Base-by-base conservation (phyloP, 2,113 vertebrate species). In the Microcebus tavaratra region DNA sequence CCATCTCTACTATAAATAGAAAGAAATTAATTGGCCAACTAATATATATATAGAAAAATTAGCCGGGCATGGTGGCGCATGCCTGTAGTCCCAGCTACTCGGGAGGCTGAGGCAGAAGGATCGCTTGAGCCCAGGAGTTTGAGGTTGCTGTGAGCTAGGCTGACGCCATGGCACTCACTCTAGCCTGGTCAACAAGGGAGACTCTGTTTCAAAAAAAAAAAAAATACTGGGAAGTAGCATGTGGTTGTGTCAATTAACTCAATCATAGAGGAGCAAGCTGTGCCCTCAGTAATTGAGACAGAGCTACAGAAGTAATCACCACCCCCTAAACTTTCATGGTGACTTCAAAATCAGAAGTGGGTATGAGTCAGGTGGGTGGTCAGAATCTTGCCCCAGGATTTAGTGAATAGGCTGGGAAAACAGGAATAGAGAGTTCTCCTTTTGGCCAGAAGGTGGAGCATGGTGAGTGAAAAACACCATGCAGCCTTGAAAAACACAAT, bases 371-470 rank as follows among this genome's bases (percentile, higher is more conserved):
- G 2, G 3, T 2, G 8, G 17, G 27, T 13, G n/a, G 39, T 86
- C 53, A 92, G 65, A 90, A 94, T 86, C 55, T 39, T 57, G 29
- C 6, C 55, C 25, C 4, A 68, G 48, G 50, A 59, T 20, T 80
- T 34, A 65, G 55, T 61, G 6, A 53, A 27, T 45, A 53, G 27
- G 42, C 25, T 57, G 25, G 39, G n/a, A 83, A 95, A 82, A 88
- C 5, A n/a, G 45, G 23, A 53, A 55, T 18, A 42, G 15, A 27
- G 73, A 48, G 2, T 59, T 72, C 50, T 53, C 31, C 9, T 91
- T 92, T 50, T 36, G 70, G 36, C 79, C 73, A 92, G 78, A 67
- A 98, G 97, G 57, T 86, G 63, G 91, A 95, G 73, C 23, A 42
- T 0, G 12, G 21, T 94, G 55, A 85, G 13, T 42, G 18, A 65